Conservation (phyloP, 2,888 invertebrate species). For the Cerastis rubricosa region DNA sequence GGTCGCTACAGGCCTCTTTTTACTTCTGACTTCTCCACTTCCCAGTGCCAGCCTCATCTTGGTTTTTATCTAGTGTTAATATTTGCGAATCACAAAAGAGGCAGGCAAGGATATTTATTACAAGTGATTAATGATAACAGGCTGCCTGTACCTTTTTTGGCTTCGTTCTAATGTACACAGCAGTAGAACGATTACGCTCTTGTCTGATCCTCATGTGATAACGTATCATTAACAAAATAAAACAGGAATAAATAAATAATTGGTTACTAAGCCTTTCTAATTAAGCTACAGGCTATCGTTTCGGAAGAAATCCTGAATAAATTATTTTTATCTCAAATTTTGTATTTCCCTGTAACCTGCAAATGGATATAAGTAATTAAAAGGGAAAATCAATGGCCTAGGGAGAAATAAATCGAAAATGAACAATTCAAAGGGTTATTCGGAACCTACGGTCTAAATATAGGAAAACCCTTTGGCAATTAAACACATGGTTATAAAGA, state of each 20-base stretch:
- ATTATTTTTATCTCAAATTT: neutral
- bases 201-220: neutral
- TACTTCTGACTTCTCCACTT: neutral
- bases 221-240: neutral
- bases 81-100: neutral
- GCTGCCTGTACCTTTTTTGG: neutral
- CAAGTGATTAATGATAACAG: neutral
- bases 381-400: conserved; percentile 14
- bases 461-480: neutral
- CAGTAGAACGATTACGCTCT: neutral
- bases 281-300: neutral
- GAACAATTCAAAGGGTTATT: conserved; percentile 33
- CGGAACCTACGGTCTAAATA: neutral
- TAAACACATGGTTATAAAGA: conserved; percentile 12
- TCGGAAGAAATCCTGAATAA: neutral
- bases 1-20: too few species aligned
- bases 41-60: neutral
- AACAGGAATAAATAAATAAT: neutral
- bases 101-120: neutral
- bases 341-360: neutral
- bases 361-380: conserved; percentile 32
- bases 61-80: neutral
- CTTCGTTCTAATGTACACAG: neutral
- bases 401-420: conserved; percentile 41
- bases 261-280: neutral